Base-by-base conservation (phyloP, 2,113 vertebrate species). In the Neolamprologus fasciatus region DNA sequence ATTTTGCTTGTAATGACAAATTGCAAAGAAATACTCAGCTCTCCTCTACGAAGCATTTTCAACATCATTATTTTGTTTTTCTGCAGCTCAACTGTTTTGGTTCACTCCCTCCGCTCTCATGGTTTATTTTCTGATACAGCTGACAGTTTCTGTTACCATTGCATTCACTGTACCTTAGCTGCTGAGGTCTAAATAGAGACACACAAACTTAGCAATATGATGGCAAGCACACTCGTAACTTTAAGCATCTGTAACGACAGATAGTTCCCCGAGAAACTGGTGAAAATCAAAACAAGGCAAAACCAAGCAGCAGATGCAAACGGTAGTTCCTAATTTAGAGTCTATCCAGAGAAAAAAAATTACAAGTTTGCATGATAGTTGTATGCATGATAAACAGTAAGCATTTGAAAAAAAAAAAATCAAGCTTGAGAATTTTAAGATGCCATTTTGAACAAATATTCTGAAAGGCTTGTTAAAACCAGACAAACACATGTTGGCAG, bases 321-420 rank as follows among this genome's bases (percentile, higher is more conserved):
- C 9, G 9, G 17, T 19, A 31, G 9, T 3, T 2, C 23, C 45
- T 78, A 31, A 78, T 51, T 78, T 47, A 50, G 26, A 50, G 17
- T 17, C 16, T 31, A 0, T 78, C 0, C 5, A 12, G 23, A 78
- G 3, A 31, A 50, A 16, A 0, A 73, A 73, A 0, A 3, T 45
- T 0, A 45, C 8, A 45, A 50, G 71, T 47, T 31, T 50, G 16
- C 42, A 78, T 12, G 71, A 78, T 26, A 76, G 23, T 76, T 47
- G 58, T 12, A 63, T 47, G 21, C 21, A 73, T 13, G 6, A 73
- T 28, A 28, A 76, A 47, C 42, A 12, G 9, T 19, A 28, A 17
- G 6, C 9, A 28, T 76, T 17, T 47, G 14, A 5, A 73, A 26
- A 73, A 58, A n/a, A 58, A 16, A 47, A 16, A 45, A 42, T 26